Conservation (phyloP, 1,140 invertebrate genomes). For the Drosophila bocki region DNA sequence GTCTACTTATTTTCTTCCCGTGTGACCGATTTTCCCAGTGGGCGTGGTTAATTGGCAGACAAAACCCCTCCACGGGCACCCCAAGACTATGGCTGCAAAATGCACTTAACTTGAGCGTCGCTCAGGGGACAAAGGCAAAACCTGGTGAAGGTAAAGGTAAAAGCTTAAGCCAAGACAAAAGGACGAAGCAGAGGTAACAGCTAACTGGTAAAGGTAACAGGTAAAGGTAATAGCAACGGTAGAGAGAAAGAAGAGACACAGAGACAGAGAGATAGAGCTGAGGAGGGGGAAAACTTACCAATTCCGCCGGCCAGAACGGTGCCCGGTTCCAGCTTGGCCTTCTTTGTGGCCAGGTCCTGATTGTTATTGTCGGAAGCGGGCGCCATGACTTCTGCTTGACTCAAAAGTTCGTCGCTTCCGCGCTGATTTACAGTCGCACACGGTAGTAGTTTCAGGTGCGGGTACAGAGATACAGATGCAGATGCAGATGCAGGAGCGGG, state of each 20-base stretch:
- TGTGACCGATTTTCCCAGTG: slow-evolving; percentile 11
- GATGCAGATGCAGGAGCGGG: slow-evolving; percentile 28
- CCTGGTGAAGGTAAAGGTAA: slow-evolving; percentile 8
- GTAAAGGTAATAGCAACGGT: slow-evolving; percentile 1
- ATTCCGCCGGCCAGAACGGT: slow-evolving; percentile 84
- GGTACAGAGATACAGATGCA: slow-evolving; percentile 31
- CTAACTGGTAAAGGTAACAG: slow-evolving; percentile 13
- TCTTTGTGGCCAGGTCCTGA: slow-evolving; percentile 95
- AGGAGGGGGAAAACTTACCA: slow-evolving; percentile 73
- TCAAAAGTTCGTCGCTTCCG: slow-evolving; percentile 97
- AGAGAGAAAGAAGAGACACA: slow-evolving; percentile 13
- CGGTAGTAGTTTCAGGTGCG: slow-evolving; percentile 13
- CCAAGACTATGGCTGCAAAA: slow-evolving; percentile 51
- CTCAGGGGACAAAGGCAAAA: slow-evolving; percentile 30
- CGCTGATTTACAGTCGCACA: slow-evolving; percentile 88
- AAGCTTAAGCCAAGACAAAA: slow-evolving; percentile 25
- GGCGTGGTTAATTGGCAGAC: slow-evolving; percentile 61
- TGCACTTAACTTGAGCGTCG: slow-evolving; percentile 63
- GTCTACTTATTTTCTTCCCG: slow-evolving; percentile 7
- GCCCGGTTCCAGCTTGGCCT: slow-evolving; percentile 89
- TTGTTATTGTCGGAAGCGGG: slow-evolving; percentile 97
- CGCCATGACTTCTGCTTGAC: slow-evolving; percentile 97
- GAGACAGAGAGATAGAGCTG: slow-evolving; percentile 3
- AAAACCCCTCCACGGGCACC: slow-evolving; percentile 23
- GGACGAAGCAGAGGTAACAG: slow-evolving; percentile 13